phyloP scores from a whole-genome alignment of 2,888 invertebrate genomes.

The Keiferia lycopersicella region DNA sequence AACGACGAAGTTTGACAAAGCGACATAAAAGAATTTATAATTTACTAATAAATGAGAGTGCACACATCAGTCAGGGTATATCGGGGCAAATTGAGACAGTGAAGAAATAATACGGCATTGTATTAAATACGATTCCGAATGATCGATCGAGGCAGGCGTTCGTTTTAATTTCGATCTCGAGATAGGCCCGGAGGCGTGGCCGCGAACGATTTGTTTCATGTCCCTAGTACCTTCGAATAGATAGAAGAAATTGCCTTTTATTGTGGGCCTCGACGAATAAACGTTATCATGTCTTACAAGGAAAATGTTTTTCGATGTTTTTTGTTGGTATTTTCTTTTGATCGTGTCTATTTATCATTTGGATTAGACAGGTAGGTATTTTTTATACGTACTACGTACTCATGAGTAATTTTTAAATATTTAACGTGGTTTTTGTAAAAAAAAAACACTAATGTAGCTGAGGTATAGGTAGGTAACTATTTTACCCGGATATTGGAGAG shows the following conservation, averaged over 20 bases:
- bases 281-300: constrained; percentile 25
- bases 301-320: constrained; percentile 30
- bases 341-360: constrained; percentile 12
- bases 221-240: constrained; percentile 54
- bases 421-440: not conserved
- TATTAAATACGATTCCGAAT: constrained; percentile 76
- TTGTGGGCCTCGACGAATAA: constrained; percentile 30
- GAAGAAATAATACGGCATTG: constrained; percentile 73
- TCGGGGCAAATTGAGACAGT: constrained; percentile 71
- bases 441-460: not conserved
- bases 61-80: constrained; percentile 61
- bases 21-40: constrained; percentile 54
- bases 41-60: constrained; percentile 43
- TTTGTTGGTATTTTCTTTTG: constrained; percentile 15
- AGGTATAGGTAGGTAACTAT: constrained; percentile 21
- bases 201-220: constrained; percentile 77
- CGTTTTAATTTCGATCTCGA: constrained; percentile 78
- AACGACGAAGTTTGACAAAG: constrained; percentile 35
- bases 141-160: constrained; percentile 78
- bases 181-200: constrained; percentile 75
- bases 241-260: constrained; percentile 38
- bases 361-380: constrained; percentile 2
- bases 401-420: not conserved
- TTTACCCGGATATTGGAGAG: constrained; percentile 42
- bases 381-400: not conserved